Base-by-base conservation (phyloP, 1,140 invertebrate genomes). In the Hormaphis cornu region DNA sequence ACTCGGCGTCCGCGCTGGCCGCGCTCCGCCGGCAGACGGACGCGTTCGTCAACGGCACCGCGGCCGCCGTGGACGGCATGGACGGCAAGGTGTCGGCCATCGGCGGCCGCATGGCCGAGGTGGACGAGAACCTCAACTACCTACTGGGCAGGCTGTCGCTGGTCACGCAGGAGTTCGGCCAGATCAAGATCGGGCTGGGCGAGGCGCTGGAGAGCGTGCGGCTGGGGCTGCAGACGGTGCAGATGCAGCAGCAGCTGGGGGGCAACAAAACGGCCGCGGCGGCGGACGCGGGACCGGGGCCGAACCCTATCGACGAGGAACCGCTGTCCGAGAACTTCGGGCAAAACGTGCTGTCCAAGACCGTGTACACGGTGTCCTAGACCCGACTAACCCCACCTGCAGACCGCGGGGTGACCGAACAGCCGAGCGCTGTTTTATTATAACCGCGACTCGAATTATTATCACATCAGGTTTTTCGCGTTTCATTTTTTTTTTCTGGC, bases 81-180 rank as follows among this genome's bases (percentile, higher is more conserved):
- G 86, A 89, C 76, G 84, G 82, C 74, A 90, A 91, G 80, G 89
- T 91, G 58, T 82, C 82, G 33, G 81, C 83, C 71, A 91, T 93
- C 74, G 90, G 87, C n/a, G 83, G 83, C 72, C 83, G 87, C 48
- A 90, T 93, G 83, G 75, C 80, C 1, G 89, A 91, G 76, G 87
- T 95, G 8, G 88, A 91, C 72, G 84, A 87, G 59, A 92, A 93
- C 76, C 80, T 94, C 30, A 95, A 95, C 77, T 93, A 87, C 75
- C 80, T 93, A 30, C 77, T 95, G 56, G 91, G 91, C 5, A 81
- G 87, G 66, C 76, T 95, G 30, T 88, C 87, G 0, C 78, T 93
- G 0, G 87, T 93, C 10, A 89, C 89, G 1, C 87, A 90, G 73
- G 91, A 95, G 77, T 94, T 95, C 77, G 88, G 87, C 74, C 85